Evolutionary conservation across 2,113 vertebrate species (phyloP).

Genomic region (Silurus glanis): DNA sequence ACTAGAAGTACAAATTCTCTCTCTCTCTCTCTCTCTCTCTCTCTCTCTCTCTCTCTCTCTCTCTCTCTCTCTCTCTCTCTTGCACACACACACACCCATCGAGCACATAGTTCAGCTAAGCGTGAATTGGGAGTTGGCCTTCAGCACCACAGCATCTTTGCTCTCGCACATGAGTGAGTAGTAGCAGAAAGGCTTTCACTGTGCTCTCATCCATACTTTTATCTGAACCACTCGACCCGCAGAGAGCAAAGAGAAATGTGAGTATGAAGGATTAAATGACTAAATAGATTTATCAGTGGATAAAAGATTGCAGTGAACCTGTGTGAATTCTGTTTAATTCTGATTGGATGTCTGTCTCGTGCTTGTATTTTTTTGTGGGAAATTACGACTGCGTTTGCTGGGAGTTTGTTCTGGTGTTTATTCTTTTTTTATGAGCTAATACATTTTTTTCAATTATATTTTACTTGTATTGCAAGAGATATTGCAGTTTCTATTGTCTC

Average conservation of each 20-base stretch:
- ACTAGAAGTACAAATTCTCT: background rate
- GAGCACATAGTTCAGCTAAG: conserved; percentile 36
- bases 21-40: conserved; percentile 10
- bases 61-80: background rate
- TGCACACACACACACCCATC: conserved; percentile 8
- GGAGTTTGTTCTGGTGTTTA: background rate
- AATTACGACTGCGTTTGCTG: background rate
- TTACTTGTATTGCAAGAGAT: background rate
- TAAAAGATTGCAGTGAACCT: background rate
- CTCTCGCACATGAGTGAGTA: conserved; percentile 39
- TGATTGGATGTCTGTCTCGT: background rate
- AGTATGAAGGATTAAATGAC: conserved; percentile 33
- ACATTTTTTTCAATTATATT: background rate
- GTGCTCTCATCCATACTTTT: background rate
- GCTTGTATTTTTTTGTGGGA: background rate
- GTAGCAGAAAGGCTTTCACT: conserved; percentile 10
- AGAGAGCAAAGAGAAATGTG: conserved; percentile 34
- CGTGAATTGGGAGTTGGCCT: conserved; percentile 44
- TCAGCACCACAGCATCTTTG: conserved; percentile 51
- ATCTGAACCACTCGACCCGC: background rate
- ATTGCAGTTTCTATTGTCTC: background rate
- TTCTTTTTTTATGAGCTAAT: background rate
- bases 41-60: background rate
- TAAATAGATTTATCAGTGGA: background rate
- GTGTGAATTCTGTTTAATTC: background rate